Conservation (phyloP, 2,113 vertebrate genomes). For the Macheiramphus alcinus region DNA sequence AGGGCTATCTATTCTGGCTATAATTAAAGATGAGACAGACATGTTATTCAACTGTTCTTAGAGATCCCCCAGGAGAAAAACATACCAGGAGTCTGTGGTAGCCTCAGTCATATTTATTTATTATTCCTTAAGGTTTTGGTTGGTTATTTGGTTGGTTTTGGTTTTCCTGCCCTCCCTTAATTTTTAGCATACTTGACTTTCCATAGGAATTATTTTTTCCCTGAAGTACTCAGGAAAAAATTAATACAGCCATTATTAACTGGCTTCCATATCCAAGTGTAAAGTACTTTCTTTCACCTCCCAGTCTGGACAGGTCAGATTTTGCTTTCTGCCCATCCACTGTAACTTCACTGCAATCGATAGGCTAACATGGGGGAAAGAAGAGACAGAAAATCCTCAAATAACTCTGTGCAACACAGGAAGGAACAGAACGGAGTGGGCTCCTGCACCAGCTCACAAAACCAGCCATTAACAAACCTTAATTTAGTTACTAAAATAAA, state of each 20-base stretch:
- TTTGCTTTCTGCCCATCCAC: neutral
- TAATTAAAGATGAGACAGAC: slow-evolving; percentile 52
- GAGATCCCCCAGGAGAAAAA: neutral
- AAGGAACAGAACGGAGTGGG: neutral
- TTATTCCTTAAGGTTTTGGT: neutral
- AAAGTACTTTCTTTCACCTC: neutral
- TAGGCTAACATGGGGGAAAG: neutral
- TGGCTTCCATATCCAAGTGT: neutral
- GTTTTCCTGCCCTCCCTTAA: neutral
- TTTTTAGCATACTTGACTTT: neutral
- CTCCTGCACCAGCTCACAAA: neutral
- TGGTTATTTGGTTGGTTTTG: neutral
- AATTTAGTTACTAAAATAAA: neutral
- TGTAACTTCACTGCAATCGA: neutral
- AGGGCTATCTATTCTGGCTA: neutral
- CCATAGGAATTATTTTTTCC: neutral
- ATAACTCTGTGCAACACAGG: neutral
- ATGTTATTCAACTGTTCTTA: slow-evolving; percentile 31
- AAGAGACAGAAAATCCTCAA: neutral
- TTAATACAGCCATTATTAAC: neutral
- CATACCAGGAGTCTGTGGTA: neutral
- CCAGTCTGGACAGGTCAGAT: neutral
- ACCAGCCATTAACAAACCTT: neutral
- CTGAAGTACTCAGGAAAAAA: neutral
- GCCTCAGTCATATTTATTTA: neutral